Percentiles rank a stretch among this genome's conserved stretches.
phyloP scores from a whole-genome alignment of 2,888 invertebrate genomes.

The Drosophila anomalata region DNA sequence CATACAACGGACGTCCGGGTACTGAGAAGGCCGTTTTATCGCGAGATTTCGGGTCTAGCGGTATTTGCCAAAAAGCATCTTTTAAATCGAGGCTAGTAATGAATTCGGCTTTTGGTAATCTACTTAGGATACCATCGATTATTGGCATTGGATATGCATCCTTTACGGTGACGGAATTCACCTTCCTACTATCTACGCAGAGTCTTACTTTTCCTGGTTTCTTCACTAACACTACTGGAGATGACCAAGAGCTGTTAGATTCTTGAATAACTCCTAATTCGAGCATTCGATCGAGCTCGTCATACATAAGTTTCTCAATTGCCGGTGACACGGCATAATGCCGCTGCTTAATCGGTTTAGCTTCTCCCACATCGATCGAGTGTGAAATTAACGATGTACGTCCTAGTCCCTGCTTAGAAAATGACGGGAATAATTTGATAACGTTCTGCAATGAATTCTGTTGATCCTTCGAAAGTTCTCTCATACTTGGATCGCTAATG shows the following conservation, averaged over 20 bases:
- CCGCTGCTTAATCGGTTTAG: conserved; percentile 15
- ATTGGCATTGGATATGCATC: conserved; percentile 4
- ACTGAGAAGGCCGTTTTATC: too few relatives aligned
- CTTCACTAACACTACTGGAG: neutral
- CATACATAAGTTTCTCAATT: conserved; percentile 15
- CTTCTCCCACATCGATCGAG: conserved; percentile 8
- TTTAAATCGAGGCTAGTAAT: conserved; percentile 3
- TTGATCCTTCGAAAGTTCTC: neutral
- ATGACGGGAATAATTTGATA: conserved; percentile 16
- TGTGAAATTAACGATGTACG: conserved; percentile 5
- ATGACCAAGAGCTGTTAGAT: conserved; percentile 3
- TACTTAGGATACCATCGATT: conserved; percentile 3
- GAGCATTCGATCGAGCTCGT: conserved; percentile 12
- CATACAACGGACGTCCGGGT: too few relatives aligned
- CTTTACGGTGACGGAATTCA: conserved; percentile 2
- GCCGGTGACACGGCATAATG: conserved; percentile 15
- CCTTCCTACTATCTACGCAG: conserved; percentile 5
- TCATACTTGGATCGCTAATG: too few relatives aligned
- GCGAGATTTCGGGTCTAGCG: too few relatives aligned
- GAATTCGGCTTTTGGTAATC: conserved; percentile 2
- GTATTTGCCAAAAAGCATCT: conserved; percentile 4
- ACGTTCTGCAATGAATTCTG: neutral
- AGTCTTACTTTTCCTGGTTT: conserved; percentile 14
- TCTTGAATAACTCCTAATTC: conserved; percentile 5
- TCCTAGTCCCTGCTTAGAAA: conserved; percentile 10